These are phyloP conservation scores for Halictus rubicundus DNA, from an alignment of 1,140 invertebrate genomes.

Conservation along the genomic window DNA sequence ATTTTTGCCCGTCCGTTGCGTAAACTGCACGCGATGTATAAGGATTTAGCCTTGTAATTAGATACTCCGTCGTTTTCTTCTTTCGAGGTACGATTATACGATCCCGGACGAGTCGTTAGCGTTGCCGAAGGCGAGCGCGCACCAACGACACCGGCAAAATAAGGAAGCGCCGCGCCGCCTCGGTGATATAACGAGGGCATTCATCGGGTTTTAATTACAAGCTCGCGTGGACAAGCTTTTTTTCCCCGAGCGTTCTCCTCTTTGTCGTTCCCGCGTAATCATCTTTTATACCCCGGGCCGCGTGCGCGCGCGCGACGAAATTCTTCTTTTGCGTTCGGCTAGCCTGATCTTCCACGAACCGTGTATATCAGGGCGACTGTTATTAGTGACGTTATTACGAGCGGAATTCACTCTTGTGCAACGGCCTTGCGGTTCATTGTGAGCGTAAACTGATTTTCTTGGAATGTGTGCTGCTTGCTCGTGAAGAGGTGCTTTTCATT, in stretches of 20 bases:
- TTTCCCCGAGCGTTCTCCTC: neutral
- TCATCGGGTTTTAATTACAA: conserved; percentile 6
- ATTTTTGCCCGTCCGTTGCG: conserved; percentile 7
- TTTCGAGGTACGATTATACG: conserved; percentile 14
- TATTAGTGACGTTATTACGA: too few species aligned
- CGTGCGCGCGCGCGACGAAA: too few species aligned
- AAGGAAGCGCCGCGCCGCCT: neutral
- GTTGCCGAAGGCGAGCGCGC: neutral
- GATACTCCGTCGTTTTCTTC: conserved; percentile 9
- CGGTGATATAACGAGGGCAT: neutral
- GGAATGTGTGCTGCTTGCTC: too few species aligned
- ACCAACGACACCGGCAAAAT: neutral
- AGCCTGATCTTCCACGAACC: too few species aligned
- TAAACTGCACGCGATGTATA: neutral
- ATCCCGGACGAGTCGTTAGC: neutral
- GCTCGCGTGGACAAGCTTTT: neutral
- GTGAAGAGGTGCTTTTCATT: too few species aligned
- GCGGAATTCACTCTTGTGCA: too few species aligned
- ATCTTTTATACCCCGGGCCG: neutral
- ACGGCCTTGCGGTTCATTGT: too few species aligned
- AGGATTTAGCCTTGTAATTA: conserved; percentile 20
- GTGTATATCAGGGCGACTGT: too few species aligned
- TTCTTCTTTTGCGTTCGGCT: too few species aligned
- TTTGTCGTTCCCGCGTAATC: neutral
- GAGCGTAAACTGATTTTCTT: too few species aligned